Base-by-base conservation (phyloP, 2,888 invertebrate genomes). In the Rhamnusium bicolor region DNA sequence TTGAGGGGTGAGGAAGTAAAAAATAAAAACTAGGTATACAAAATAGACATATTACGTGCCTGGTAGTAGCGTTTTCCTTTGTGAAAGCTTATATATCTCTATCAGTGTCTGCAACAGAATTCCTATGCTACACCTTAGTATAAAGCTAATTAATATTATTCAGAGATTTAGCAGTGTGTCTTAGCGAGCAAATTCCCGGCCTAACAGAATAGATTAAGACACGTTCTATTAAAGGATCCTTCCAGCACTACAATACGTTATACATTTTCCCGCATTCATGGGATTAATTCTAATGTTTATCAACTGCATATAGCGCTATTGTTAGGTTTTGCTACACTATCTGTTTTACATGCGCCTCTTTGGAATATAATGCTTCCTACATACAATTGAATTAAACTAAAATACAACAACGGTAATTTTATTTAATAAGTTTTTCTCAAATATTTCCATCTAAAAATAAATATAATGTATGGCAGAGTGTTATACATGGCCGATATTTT, bases 91-190 rank as follows among this genome's bases (percentile, higher is more conserved):
- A 72, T 73, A 72, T 73, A 76, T 73, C 73, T 70, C 62, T 72
- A 70, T 73, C 69, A 67, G 67, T 40, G 73, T 76, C 66, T 71
- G 49, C 49, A 27, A 46, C 24, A 60, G 49, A 73, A 71, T 71
- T 72, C 66, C 69, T 27, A 24, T 49, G 63, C 62, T 68, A 72
- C 73, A 72, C 73, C 69, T 76, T 58, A 60, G 49, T 63, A 69
- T 67, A 73, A 73, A 73, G 68, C 73, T 72, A 72, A 76, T 76
- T 74, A 76, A 76, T 76, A 74, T 76, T 76, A 74, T 76, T 76
- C 71, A 72, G 73, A 65, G 73, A 76, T 76, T 73, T 69, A 72
- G 68, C 71, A 49, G 66, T 72, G 70, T 71, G 73, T 76, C 76
- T 74, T 72, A 72, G 77, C 69, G 69, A 71, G 77, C 77, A 74